These are phyloP conservation scores for Apis laboriosa DNA, from an alignment of 1,140 invertebrate genomes.

Conservation along the genomic window DNA sequence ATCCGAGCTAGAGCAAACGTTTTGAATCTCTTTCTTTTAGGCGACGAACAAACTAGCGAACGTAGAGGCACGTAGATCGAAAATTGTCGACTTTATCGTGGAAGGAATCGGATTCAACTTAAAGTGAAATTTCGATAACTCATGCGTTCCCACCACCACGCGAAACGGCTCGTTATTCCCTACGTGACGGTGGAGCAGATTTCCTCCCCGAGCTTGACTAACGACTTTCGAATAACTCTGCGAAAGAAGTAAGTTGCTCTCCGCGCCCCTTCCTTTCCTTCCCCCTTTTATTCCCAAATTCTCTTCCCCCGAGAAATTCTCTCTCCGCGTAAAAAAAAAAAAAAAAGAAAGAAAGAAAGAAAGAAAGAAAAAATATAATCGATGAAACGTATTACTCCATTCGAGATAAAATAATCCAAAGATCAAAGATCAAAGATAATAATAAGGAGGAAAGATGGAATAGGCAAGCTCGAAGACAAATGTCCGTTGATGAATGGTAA, in stretches of 20 bases:
- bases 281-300: neutral
- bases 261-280: no score
- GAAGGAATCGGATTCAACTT: slow-evolving; percentile 58
- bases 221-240: slow-evolving; percentile 36
- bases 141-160: slow-evolving; percentile 6
- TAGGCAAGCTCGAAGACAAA: neutral
- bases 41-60: slow-evolving; percentile 23
- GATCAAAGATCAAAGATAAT: neutral
- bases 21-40: neutral
- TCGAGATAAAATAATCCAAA: neutral
- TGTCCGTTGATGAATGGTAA: slow-evolving; percentile 17
- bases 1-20: neutral
- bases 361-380: no score
- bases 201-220: slow-evolving; percentile 1
- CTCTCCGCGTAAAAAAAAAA: no score
- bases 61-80: slow-evolving; percentile 34
- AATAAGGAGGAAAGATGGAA: neutral
- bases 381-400: no score
- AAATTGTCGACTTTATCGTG: slow-evolving; percentile 40
- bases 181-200: slow-evolving; percentile 17
- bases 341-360: no score
- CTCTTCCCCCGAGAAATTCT: neutral
- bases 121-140: slow-evolving; percentile 58
- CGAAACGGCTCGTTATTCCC: slow-evolving; percentile 26
- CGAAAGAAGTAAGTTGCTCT: neutral